A percentile compares a stretch with the other conserved stretches of the same genome.
These are phyloP conservation scores for Heteronetta atricapilla DNA, from an alignment of 2,113 vertebrate genomes.

Conservation along the genomic window DNA sequence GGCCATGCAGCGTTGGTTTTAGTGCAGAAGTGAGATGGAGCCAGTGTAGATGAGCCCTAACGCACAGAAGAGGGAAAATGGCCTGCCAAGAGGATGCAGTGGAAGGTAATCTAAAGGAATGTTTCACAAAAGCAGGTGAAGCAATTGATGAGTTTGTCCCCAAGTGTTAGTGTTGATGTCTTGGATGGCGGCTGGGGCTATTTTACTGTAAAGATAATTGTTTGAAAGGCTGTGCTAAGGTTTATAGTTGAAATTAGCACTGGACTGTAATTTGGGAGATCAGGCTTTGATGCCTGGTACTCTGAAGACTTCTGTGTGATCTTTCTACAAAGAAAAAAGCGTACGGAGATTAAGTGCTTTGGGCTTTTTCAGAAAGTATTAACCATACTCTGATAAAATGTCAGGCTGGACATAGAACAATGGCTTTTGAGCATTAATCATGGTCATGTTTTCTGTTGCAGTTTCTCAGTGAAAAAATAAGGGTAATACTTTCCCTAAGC, in stretches of 20 bases:
- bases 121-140: not conserved
- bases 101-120: not conserved
- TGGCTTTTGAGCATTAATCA: not conserved
- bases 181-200: not conserved
- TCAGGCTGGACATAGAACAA: not conserved
- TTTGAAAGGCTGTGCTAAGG: not conserved
- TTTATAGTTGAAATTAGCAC: constrained; percentile 33
- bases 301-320: constrained; percentile 43
- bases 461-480: not conserved
- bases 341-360: not conserved
- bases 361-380: not conserved
- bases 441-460: not conserved
- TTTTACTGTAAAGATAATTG: constrained; percentile 1
- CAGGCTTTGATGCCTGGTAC: constrained; percentile 35
- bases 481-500: not conserved
- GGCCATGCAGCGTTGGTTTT: not conserved
- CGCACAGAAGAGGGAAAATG: not conserved
- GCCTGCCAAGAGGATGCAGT: not conserved
- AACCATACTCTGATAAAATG: not conserved
- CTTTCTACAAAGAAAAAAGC: not conserved
- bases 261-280: constrained; percentile 36
- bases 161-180: not conserved
- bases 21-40: not conserved
- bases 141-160: not conserved
- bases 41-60: not conserved